Evolutionary conservation across 2,797 vertebrate genomes (phyloP).

Genomic region (Spea hammondii): DNA sequence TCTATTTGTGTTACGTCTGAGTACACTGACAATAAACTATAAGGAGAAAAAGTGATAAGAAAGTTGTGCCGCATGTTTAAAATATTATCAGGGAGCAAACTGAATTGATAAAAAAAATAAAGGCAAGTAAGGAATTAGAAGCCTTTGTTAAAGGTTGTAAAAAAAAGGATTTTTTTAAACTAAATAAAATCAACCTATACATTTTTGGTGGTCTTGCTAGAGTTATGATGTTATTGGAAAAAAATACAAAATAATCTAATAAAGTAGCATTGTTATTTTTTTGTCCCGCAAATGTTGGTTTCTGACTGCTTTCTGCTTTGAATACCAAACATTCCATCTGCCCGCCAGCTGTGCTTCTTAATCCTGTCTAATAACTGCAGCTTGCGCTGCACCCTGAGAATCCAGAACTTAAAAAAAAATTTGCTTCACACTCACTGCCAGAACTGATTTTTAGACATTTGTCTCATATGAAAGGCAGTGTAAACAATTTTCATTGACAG

Average conservation of each 20-base stretch:
- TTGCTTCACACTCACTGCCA: slow-evolving; percentile 53
- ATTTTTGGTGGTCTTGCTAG: not conserved
- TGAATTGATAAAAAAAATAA: slow-evolving; percentile 3
- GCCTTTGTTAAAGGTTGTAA: not conserved
- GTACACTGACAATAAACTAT: not conserved
- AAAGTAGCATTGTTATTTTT: slow-evolving; percentile 41
- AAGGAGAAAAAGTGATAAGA: not conserved
- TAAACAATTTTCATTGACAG: slow-evolving; percentile 47
- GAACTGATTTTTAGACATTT: slow-evolving; percentile 53
- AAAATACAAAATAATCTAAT: slow-evolving; percentile 51
- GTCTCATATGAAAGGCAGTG: slow-evolving; percentile 53
- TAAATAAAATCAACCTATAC: slow-evolving; percentile 13
- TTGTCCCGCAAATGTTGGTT: slow-evolving; percentile 55
- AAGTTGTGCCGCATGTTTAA: not conserved
- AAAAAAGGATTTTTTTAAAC: slow-evolving; percentile 1
- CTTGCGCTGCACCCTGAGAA: slow-evolving; percentile 63
- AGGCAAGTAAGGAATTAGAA: slow-evolving; percentile 15
- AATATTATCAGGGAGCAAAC: slow-evolving; percentile 33
- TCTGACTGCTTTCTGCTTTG: slow-evolving; percentile 67
- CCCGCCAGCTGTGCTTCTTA: slow-evolving; percentile 74
- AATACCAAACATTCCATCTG: slow-evolving; percentile 79
- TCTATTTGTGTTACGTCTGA: slow-evolving; percentile 12
- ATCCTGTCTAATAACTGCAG: slow-evolving; percentile 65
- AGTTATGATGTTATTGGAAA: slow-evolving; percentile 32
- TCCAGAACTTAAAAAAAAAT: slow-evolving; percentile 57